Evolutionary conservation across 2,888 invertebrate species (phyloP).

Genomic region (Chrysolina haemoptera): DNA sequence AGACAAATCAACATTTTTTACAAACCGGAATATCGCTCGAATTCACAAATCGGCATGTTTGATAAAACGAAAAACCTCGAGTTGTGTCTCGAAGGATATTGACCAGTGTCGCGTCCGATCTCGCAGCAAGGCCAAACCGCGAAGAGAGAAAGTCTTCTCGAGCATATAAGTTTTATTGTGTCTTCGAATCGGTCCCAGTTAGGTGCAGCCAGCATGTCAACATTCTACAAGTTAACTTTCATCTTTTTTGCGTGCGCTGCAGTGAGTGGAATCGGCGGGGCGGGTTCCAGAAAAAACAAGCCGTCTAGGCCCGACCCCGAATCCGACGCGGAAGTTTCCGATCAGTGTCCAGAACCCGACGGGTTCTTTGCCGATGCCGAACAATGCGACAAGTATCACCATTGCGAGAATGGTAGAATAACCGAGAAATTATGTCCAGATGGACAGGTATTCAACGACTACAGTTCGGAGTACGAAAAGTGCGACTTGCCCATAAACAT

Average conservation of each 20-base stretch:
- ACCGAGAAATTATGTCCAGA: slow-evolving; percentile 89
- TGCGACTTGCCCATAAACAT: slow-evolving; percentile 91
- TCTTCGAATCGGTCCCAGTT: slow-evolving; percentile 40
- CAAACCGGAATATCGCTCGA: background rate
- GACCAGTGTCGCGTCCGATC: slow-evolving; percentile 19
- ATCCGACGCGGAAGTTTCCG: slow-evolving; percentile 74
- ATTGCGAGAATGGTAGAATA: slow-evolving; percentile 82
- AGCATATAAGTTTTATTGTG: slow-evolving; percentile 43
- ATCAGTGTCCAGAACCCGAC: slow-evolving; percentile 84
- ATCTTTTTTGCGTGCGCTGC: slow-evolving; percentile 41
- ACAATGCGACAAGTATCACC: slow-evolving; percentile 92
- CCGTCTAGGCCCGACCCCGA: slow-evolving; percentile 21
- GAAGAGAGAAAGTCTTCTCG: slow-evolving; percentile 32
- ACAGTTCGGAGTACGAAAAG: slow-evolving; percentile 83
- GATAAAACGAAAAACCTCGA: slow-evolving; percentile 11
- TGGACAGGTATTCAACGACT: slow-evolving; percentile 77
- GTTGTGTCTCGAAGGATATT: slow-evolving; percentile 6
- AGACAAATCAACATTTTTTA: background rate
- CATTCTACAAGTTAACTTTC: slow-evolving; percentile 39
- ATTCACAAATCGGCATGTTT: slow-evolving; percentile 1
- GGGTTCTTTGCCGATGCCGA: slow-evolving; percentile 89
- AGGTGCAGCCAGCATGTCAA: slow-evolving; percentile 44
- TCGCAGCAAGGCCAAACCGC: slow-evolving; percentile 21
- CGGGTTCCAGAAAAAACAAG: slow-evolving; percentile 25
- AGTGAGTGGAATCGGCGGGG: slow-evolving; percentile 29